phyloP scores from a whole-genome alignment of 37 sponge, comb jelly and placozoan genomes.

The Diacarnus erythraeanus region DNA sequence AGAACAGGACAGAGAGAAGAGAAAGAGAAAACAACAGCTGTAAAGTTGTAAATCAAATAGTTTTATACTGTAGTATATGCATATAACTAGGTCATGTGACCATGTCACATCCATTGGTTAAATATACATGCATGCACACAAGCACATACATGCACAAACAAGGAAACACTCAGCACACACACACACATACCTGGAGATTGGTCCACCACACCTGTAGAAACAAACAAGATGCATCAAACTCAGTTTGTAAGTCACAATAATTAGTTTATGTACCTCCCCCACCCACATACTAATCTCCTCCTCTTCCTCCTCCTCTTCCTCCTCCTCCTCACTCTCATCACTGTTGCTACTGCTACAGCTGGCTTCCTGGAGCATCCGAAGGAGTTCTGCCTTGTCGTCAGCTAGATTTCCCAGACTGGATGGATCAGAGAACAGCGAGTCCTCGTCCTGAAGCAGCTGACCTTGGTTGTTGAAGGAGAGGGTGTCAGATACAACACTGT shows the following conservation, averaged over 20 bases:
- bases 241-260: background rate
- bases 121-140: too few relatives aligned
- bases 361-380: constrained; percentile 36
- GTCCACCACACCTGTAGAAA: constrained; percentile 10
- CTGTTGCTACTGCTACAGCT: constrained; percentile 27
- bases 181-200: constrained; percentile 11
- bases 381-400: constrained; percentile 34
- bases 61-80: too few relatives aligned
- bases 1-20: too few relatives aligned
- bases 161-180: constrained; percentile 1
- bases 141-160: too few relatives aligned
- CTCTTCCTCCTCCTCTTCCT: background rate
- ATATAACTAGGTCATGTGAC: too few relatives aligned
- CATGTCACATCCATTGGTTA: too few relatives aligned
- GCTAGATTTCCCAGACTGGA: background rate
- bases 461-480: background rate
- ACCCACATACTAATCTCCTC: constrained; percentile 6
- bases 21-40: background rate
- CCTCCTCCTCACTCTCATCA: constrained; percentile 37
- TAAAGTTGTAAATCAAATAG: too few relatives aligned
- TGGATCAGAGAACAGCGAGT: constrained; percentile 21
- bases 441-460: constrained; percentile 36
- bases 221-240: background rate
- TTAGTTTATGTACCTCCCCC: background rate
- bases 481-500: constrained; percentile 7